Conservation (phyloP, 1,140 invertebrate genomes). For the Cydia amplana region DNA sequence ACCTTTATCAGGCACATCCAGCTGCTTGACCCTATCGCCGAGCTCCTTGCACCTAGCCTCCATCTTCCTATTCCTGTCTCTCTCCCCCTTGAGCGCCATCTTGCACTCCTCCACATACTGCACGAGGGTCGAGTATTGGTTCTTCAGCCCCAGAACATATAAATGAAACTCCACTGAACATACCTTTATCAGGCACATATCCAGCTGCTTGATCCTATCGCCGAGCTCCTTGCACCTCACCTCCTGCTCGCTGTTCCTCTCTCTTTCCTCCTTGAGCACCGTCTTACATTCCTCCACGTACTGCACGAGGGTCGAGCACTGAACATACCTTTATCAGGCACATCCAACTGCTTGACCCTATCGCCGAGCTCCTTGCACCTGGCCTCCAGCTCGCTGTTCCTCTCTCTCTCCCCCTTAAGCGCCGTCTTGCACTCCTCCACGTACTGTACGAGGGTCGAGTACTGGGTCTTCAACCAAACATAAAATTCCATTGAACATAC, state of each 20-base stretch:
- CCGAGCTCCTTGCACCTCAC: constrained; percentile 66
- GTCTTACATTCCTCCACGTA: constrained; percentile 68
- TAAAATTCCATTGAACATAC: too few relatives aligned
- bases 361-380: constrained; percentile 68
- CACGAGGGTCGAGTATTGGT: too few relatives aligned
- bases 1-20: too few relatives aligned
- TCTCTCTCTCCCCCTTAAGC: constrained; percentile 60
- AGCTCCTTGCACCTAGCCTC: too few relatives aligned
- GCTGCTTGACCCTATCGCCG: too few relatives aligned
- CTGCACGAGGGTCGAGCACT: constrained; percentile 41
- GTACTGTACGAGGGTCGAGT: constrained; percentile 50
- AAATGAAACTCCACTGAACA: constrained; percentile 34
- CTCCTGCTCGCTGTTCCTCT: constrained; percentile 53
- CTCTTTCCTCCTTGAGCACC: constrained; percentile 58
- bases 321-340: constrained; percentile 63
- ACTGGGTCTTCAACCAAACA: too few relatives aligned
- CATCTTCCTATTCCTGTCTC: too few relatives aligned
- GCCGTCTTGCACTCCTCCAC: constrained; percentile 65
- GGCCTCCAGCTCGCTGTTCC: constrained; percentile 50
- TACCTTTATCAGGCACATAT: constrained; percentile 74
- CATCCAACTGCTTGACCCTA: constrained; percentile 65
- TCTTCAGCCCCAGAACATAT: too few relatives aligned
- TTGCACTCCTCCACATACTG: too few relatives aligned
- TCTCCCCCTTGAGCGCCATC: too few relatives aligned
- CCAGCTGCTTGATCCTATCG: constrained; percentile 66